Evolutionary conservation across 2,888 invertebrate species (phyloP), one percentile per base, ranked within the genome.

Genomic region (Ochropleura plecta): DNA sequence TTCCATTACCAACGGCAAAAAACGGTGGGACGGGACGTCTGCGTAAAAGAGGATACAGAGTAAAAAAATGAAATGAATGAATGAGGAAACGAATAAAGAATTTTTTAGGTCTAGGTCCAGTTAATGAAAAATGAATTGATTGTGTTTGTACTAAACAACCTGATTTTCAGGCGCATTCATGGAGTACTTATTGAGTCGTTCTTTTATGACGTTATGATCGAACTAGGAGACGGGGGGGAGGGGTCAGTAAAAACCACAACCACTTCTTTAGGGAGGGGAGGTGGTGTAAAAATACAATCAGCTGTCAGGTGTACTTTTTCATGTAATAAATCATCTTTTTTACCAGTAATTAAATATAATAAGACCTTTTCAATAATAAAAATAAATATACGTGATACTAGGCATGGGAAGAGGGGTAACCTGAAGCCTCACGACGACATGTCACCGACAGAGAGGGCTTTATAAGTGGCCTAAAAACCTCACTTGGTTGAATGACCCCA

Each of bases 1-100:
- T 44, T 78, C 60, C 3, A 55, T 65, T 70, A 48, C 48, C 18
- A 30, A n/a, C 60, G 20, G 30, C 40, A 49, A 40, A 46, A 42
- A 30, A 30, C n/a, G 57, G 30, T 30, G 30, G 3, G 30, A 30
- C 44, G 10, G 49, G 55, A 55, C 44, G 6, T 40, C 14, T n/a
- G 12, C 18, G 20, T 53, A n/a, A 42, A n/a, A 60, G 10, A 49
- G 30, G 42, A 18, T 5, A 48, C 0, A n/a, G 40, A 6, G 1
- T 14, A 7, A 53, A 49, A 63, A 48, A 30, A 30, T 14, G 14
- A 7, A n/a, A n/a, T n/a, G n/a, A n/a, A n/a, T n/a, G n/a, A n/a
- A n/a, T n/a, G n/a, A n/a, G n/a, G n/a, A n/a, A n/a, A n/a, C n/a
- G n/a, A n/a, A n/a, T n/a, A n/a, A n/a, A n/a, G n/a, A n/a, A n/a